These are phyloP conservation scores for Oreochromis tanganicae DNA, from an alignment of 2,113 vertebrate genomes.

Conservation along the genomic window DNA sequence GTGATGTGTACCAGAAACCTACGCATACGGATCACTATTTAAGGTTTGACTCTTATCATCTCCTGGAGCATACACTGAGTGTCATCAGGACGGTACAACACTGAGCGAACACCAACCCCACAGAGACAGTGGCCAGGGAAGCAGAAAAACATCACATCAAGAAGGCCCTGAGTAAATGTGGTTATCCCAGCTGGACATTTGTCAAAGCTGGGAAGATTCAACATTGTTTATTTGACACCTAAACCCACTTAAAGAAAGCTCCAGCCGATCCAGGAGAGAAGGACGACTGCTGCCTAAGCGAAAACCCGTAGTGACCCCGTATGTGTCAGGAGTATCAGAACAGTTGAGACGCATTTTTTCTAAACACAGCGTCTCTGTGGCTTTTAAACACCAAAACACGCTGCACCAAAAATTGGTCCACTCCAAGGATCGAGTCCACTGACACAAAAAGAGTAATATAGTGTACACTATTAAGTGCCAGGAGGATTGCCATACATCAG, in stretches of 20 bases:
- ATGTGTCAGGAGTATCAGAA: neutral
- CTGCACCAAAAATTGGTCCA: neutral
- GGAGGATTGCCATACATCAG: neutral
- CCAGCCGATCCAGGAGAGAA: neutral
- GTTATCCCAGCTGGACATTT: neutral
- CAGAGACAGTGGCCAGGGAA: neutral
- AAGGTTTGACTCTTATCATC: too few relatives aligned
- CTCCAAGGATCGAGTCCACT: neutral
- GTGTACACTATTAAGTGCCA: neutral
- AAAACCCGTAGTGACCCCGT: neutral
- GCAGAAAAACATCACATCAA: neutral
- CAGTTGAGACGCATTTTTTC: neutral
- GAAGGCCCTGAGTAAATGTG: neutral
- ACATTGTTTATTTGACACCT: neutral
- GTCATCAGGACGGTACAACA: neutral
- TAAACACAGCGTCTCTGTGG: neutral
- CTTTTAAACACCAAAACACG: neutral
- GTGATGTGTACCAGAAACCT: too few relatives aligned
- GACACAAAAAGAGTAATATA: neutral
- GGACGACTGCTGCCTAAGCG: neutral
- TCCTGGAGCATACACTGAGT: neutral
- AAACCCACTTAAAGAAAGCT: neutral
- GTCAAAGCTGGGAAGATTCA: neutral
- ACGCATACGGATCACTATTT: too few relatives aligned
- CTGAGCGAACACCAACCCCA: neutral